phyloP scores from a whole-genome alignment of 2,113 vertebrate genomes.

The Anguilla rostrata region DNA sequence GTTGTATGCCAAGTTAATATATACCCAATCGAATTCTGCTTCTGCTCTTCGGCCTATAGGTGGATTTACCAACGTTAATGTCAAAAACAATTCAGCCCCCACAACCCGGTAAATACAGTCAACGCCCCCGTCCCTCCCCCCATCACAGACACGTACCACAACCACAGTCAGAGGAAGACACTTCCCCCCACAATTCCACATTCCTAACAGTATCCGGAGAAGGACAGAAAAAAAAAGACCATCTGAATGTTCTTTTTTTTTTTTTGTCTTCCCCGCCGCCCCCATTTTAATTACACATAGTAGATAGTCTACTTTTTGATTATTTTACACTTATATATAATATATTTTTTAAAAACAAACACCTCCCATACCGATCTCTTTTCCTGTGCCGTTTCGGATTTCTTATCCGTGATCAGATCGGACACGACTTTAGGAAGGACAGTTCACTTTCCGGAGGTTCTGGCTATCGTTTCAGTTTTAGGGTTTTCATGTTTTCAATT shows the following conservation, averaged over 20 bases:
- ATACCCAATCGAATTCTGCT: constrained; percentile 53
- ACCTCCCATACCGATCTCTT: constrained; percentile 37
- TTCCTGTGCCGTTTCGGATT: constrained; percentile 49
- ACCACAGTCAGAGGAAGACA: constrained; percentile 61
- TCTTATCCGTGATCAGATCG: constrained; percentile 37
- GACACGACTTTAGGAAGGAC: background rate
- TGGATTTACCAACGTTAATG: constrained; percentile 50
- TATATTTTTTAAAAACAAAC: constrained; percentile 50
- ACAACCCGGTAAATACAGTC: constrained; percentile 63
- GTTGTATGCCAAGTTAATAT: constrained; percentile 68
- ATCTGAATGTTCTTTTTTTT: constrained; percentile 29
- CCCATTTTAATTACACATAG: constrained; percentile 60
- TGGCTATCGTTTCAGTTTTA: no score
- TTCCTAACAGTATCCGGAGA: constrained; percentile 26
- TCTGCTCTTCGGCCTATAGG: constrained; percentile 57
- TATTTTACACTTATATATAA: constrained; percentile 53
- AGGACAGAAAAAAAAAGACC: constrained; percentile 41
- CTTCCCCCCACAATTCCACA: constrained; percentile 45
- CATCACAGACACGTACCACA: constrained; percentile 63
- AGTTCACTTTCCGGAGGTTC: no score
- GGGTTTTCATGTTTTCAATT: no score
- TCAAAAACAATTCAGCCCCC: constrained; percentile 46
- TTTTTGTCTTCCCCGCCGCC: constrained; percentile 26
- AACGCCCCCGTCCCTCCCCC: constrained; percentile 58
- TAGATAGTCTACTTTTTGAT: constrained; percentile 59